Evolutionary conservation across 35 echinoderm and acorn worm genomes (phyloP).

Genomic region (Ptychodera flava): DNA sequence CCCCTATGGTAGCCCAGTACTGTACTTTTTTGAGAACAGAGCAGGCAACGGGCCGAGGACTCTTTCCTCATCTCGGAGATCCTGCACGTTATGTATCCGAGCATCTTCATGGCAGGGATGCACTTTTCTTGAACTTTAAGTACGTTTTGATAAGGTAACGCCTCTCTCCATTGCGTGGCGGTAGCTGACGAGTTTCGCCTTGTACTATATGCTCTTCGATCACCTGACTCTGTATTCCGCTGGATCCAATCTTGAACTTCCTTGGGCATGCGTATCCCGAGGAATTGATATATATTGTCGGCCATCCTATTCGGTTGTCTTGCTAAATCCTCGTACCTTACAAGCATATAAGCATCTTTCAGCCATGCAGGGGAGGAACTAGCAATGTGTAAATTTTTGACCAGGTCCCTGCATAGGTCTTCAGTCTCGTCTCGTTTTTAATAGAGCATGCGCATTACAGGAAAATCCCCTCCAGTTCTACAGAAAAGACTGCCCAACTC

Average conservation of each 20-base stretch:
- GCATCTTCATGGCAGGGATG: constrained; percentile 51
- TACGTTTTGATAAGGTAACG: constrained; percentile 52
- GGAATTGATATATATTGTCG: constrained; percentile 64
- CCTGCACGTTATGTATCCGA: constrained; percentile 50
- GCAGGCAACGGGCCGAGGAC: not conserved
- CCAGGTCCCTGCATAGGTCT: constrained; percentile 71
- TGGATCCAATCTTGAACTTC: constrained; percentile 58
- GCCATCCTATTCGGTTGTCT: constrained; percentile 45
- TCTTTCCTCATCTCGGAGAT: constrained; percentile 7
- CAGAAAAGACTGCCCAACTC: no score
- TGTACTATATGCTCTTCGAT: constrained; percentile 50
- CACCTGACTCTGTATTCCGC: constrained; percentile 48
- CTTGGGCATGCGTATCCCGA: constrained; percentile 52
- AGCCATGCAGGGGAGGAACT: constrained; percentile 52
- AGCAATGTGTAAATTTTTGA: constrained; percentile 44
- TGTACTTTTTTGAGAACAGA: no score
- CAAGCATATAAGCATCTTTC: constrained; percentile 53
- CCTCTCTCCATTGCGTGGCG: constrained; percentile 59
- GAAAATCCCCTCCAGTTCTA: no score
- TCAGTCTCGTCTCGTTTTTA: no score
- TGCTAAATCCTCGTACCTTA: constrained; percentile 85
- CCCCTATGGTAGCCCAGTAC: no score
- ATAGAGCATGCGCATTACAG: no score
- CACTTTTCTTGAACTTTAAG: constrained; percentile 59
- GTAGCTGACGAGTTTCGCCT: constrained; percentile 64